Conservation (phyloP, 2,113 vertebrate species). For the Acrocephalus kingi region DNA sequence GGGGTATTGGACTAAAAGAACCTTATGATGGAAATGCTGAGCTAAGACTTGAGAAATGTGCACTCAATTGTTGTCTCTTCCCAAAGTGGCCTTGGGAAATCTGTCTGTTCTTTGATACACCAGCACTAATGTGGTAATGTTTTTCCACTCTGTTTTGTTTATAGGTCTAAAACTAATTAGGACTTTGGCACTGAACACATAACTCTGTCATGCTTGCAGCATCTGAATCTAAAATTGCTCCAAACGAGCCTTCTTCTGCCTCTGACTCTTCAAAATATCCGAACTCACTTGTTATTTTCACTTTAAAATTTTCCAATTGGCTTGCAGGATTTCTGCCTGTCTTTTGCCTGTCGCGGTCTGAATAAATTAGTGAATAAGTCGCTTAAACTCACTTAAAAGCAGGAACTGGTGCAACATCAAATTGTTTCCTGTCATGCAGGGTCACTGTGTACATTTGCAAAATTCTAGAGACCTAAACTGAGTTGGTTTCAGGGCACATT, state of each 20-base stretch:
- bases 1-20: background rate
- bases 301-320: background rate
- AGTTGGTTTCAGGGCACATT: background rate
- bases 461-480: background rate
- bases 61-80: background rate
- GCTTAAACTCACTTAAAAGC: background rate
- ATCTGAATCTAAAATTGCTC: constrained; percentile 13
- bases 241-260: background rate
- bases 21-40: background rate
- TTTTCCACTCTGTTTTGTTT: constrained; percentile 43
- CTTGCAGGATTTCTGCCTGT: background rate
- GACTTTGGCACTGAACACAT: constrained; percentile 16
- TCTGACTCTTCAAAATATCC: background rate
- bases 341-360: background rate
- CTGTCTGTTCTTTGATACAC: background rate
- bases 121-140: constrained; percentile 39
- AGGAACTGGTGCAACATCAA: background rate
- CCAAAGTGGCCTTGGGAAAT: background rate
- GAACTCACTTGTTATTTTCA: background rate
- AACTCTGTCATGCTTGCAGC: background rate
- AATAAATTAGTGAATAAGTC: background rate
- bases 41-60: background rate
- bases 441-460: background rate
- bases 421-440: background rate
- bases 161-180: constrained; percentile 46